phyloP scores from a whole-genome alignment of 1,140 invertebrate species.

The Maniola jurtina region DNA sequence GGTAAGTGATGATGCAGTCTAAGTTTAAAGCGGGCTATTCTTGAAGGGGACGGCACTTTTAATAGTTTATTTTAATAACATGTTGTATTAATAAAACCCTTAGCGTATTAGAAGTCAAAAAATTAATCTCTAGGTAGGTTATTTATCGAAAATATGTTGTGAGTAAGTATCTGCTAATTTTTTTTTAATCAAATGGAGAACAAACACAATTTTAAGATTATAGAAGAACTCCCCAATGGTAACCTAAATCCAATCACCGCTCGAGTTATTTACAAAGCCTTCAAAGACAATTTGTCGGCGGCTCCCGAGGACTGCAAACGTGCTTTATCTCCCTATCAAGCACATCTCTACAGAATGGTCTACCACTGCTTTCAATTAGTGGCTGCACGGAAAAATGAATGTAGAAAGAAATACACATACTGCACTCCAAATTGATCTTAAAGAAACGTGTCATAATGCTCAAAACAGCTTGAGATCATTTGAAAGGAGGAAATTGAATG shows the following conservation, averaged over 20 bases:
- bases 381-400: conserved; percentile 18
- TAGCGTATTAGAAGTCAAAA: too few species aligned
- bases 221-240: conserved; percentile 6
- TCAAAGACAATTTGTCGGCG: conserved; percentile 31
- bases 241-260: conserved; percentile 1
- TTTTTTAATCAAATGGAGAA: too few species aligned
- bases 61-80: too few species aligned
- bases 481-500: neutral
- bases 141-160: too few species aligned
- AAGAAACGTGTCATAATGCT: neutral
- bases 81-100: too few species aligned
- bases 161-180: too few species aligned
- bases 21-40: too few species aligned
- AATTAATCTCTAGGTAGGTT: too few species aligned
- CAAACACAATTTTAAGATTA: neutral
- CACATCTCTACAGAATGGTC: conserved; percentile 25
- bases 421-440: conserved; percentile 9
- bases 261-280: conserved; percentile 23
- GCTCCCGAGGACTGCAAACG: conserved; percentile 21
- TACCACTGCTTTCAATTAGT: conserved; percentile 33
- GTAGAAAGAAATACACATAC: conserved; percentile 1
- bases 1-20: too few species aligned
- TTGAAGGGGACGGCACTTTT: too few species aligned
- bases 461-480: conserved; percentile 7
- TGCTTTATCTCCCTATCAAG: conserved; percentile 29